Evolutionary conservation across 2,888 invertebrate genomes (phyloP), one percentile per base, ranked within the genome.

Genomic region (Onchidella celtica): DNA sequence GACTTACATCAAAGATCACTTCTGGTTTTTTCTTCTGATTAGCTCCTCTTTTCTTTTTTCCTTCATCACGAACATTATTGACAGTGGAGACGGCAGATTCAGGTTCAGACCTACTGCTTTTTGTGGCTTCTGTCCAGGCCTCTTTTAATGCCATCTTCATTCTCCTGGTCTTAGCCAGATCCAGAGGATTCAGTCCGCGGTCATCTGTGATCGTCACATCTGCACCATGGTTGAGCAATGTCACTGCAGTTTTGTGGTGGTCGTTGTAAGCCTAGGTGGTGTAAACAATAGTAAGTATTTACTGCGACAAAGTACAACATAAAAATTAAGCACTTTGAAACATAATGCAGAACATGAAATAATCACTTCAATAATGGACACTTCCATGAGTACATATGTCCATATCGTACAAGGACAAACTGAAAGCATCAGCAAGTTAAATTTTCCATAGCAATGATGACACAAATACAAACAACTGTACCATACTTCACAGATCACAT

Each of bases 251-350:
- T 63, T 84, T 84, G 61, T 91, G 90, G 85, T 92, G 91, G 76
- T 91, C 91, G 81, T 92, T 91, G 81, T 90, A 88, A 4, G 92
- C 91, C 92, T 92, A 86, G n/a, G 3, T 34, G 72, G n/a, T n/a
- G n/a, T n/a, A n/a, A n/a, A n/a, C n/a, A n/a, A n/a, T n/a, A n/a
- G n/a, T n/a, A n/a, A n/a, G n/a, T n/a, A n/a, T n/a, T n/a, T n/a
- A n/a, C n/a, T n/a, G n/a, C n/a, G n/a, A n/a, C n/a, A n/a, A n/a
- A n/a, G n/a, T n/a, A n/a, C n/a, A n/a, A n/a, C n/a, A n/a, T n/a
- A n/a, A n/a, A n/a, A n/a, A n/a, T n/a, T n/a, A n/a, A n/a, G n/a
- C n/a, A n/a, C n/a, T n/a, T n/a, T n/a, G n/a, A n/a, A n/a, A n/a
- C n/a, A n/a, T n/a, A n/a, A n/a, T n/a, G n/a, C n/a, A n/a, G n/a